These are phyloP conservation scores for Anguilla obscura DNA, from an alignment of 2,797 vertebrate species.

Conservation along the genomic window DNA sequence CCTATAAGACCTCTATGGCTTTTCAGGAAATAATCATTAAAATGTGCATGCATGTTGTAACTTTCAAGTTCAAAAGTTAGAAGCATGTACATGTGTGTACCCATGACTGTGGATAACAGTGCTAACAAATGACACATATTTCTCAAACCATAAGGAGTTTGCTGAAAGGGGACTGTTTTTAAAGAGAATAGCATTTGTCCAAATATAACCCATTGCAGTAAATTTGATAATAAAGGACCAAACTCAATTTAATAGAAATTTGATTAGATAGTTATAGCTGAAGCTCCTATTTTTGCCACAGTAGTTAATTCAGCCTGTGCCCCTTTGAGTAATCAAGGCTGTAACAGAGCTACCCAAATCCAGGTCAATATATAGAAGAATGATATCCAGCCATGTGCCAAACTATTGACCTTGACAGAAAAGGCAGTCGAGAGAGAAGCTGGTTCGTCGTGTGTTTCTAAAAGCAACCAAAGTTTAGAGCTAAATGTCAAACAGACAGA, in stretches of 20 bases:
- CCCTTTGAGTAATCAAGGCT: constrained; percentile 4
- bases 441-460: neutral
- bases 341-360: constrained; percentile 20
- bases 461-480: constrained; percentile 14
- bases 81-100: constrained; percentile 62
- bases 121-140: constrained; percentile 57
- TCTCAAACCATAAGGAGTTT: constrained; percentile 50
- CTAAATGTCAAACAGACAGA: constrained; percentile 1
- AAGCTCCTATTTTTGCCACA: constrained; percentile 10
- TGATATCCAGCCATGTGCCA: constrained; percentile 13
- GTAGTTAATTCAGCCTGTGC: constrained; percentile 8
- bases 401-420: constrained; percentile 17
- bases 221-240: constrained; percentile 15
- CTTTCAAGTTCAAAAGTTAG: constrained; percentile 62
- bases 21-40: constrained; percentile 78
- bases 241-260: constrained; percentile 21
- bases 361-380: constrained; percentile 9
- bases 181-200: constrained; percentile 49
- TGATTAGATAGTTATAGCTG: constrained; percentile 17
- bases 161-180: constrained; percentile 52
- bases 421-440: neutral
- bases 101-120: constrained; percentile 64
- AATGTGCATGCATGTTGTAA: constrained; percentile 72
- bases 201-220: constrained; percentile 24
- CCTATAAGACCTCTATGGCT: constrained; percentile 71